phyloP scores from a whole-genome alignment of 2,888 invertebrate species.

The Anthophora plumipes region DNA sequence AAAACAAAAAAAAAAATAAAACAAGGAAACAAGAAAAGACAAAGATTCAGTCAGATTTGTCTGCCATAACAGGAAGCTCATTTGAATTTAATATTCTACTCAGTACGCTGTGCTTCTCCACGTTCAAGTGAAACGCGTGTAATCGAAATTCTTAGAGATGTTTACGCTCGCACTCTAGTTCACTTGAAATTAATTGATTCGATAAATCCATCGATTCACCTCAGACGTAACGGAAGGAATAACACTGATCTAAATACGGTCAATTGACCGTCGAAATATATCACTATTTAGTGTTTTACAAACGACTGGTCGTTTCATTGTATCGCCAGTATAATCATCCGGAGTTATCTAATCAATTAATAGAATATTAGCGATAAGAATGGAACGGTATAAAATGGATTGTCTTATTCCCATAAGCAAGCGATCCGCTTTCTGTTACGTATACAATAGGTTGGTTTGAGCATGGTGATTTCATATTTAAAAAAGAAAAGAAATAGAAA shows the following conservation, averaged over 20 bases:
- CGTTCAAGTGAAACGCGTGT: background rate
- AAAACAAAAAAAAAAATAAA: background rate
- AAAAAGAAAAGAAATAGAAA: background rate
- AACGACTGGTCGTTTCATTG: background rate
- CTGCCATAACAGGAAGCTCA: background rate
- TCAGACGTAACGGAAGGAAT: background rate
- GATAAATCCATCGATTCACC: constrained; percentile 21
- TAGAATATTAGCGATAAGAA: constrained; percentile 26
- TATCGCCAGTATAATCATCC: background rate
- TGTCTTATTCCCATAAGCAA: background rate
- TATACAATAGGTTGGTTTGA: background rate
- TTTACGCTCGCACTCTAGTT: constrained; percentile 29
- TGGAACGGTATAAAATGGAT: background rate
- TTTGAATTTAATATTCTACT: constrained; percentile 2
- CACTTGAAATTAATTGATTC: constrained; percentile 37
- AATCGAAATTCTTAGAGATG: constrained; percentile 47
- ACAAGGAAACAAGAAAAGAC: no score
- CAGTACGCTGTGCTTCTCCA: background rate
- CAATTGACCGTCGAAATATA: background rate
- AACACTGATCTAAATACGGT: background rate
- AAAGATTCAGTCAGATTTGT: background rate
- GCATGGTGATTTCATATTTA: background rate
- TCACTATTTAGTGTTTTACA: background rate
- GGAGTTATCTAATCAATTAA: constrained; percentile 32
- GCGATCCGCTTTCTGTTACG: background rate